phyloP scores from a whole-genome alignment of 2,113 vertebrate genomes.

The Passer montanus region DNA sequence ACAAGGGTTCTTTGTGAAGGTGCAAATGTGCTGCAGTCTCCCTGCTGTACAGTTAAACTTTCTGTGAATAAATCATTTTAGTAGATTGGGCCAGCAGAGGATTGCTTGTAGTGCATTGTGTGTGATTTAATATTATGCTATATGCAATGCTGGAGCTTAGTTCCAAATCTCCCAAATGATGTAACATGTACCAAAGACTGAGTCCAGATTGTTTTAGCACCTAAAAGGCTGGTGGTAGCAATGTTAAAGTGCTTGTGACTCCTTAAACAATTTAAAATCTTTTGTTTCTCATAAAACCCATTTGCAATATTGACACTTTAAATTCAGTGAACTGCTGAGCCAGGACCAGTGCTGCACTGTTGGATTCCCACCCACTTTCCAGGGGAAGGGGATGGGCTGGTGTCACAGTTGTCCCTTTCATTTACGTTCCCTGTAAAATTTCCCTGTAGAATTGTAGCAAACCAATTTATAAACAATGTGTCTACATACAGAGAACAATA shows the following conservation, averaged over 20 bases:
- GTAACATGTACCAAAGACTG: not conserved
- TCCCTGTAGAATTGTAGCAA: not conserved
- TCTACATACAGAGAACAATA: not conserved
- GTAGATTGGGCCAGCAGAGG: constrained; percentile 55
- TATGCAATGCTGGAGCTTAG: constrained; percentile 27
- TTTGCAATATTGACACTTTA: not conserved
- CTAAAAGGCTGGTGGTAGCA: not conserved
- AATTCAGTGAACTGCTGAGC: not conserved
- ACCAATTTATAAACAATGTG: not conserved
- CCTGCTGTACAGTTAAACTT: constrained; percentile 57
- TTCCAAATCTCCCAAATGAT: constrained; percentile 18
- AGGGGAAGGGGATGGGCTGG: not conserved
- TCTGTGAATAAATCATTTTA: constrained; percentile 53
- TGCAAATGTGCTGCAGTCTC: constrained; percentile 32
- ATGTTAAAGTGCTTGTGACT: not conserved
- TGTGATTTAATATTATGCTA: constrained; percentile 48
- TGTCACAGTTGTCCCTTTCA: not conserved
- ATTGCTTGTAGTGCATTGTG: constrained; percentile 39
- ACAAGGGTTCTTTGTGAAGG: constrained; percentile 54
- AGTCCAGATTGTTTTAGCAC: not conserved
- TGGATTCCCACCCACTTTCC: not conserved
- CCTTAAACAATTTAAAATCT: not conserved
- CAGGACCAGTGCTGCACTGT: not conserved
- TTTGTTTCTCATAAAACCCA: not conserved
- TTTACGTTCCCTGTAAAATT: not conserved